Percentiles rank a stretch among this genome's conserved stretches.
Conservation (phyloP, 2,888 invertebrate genomes). For the Tetranychus truncatus region DNA sequence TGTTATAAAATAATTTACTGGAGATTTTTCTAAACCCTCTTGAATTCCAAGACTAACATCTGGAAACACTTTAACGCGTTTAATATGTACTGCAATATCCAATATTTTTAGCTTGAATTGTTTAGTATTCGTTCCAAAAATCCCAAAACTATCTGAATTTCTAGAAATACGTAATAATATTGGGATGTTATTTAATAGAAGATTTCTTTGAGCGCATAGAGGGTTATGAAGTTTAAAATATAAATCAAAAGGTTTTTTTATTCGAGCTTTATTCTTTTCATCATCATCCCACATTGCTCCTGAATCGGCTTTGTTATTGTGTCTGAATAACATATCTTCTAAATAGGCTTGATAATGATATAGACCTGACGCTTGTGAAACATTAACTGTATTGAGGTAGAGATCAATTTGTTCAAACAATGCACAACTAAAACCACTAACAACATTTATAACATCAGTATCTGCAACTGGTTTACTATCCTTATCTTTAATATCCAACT, state of each 20-base stretch:
- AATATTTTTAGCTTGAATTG: neutral
- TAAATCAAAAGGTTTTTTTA: neutral
- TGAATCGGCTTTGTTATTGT: neutral
- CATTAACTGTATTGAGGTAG: neutral
- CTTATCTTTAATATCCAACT: neutral
- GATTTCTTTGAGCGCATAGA: neutral
- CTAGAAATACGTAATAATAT: neutral
- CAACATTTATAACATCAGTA: too few species aligned
- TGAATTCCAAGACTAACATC: neutral
- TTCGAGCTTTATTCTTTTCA: neutral
- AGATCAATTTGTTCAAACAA: neutral
- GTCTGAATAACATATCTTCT: neutral
- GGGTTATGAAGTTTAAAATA: neutral
- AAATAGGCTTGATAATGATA: neutral
- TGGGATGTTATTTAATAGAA: neutral
- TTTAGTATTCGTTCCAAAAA: neutral
- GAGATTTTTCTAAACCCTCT: neutral
- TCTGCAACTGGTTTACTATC: too few species aligned
- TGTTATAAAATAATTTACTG: neutral
- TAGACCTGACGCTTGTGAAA: neutral
- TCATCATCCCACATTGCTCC: neutral
- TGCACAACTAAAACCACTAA: too few species aligned
- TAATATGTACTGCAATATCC: neutral
- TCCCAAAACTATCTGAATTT: neutral
- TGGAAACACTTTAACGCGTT: neutral